Base-by-base conservation (phyloP, 1,140 invertebrate genomes). In the Drosophila ananassae region DNA sequence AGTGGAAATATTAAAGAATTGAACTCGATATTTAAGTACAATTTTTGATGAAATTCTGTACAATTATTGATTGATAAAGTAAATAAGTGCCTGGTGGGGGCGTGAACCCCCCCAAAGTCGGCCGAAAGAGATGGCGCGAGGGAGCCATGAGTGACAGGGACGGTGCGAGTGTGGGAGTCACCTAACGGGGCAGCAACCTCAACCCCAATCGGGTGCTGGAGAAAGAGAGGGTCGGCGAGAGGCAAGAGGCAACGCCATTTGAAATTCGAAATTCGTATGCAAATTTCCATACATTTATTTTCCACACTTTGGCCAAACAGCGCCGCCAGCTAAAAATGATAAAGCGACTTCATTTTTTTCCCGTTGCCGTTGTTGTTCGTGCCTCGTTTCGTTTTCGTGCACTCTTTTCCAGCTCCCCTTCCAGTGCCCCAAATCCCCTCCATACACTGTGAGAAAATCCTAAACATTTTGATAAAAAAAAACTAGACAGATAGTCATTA, bases 281-380 rank as follows among this genome's bases (percentile, higher is more conserved):
- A 84, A 84, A 84, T 84, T 85, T 87, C 34, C 82, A 84, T 85
- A 81, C 81, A 85, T 87, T 81, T 87, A 85, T 85, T 85, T 85
- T 85, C 81, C 81, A 85, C 81, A 85, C 82, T 81, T 81, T 87
- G 81, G 64, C 68, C 82, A 87, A 87, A 82, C 77, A 74, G 64
- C 64, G 82, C 81, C 82, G 82, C 82, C 41, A 55, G 82, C 81
- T 85, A 85, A 85, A 85, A 85, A 85, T 85, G 81, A 85, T 85
- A 85, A 85, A 85, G 82, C 81, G 81, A 81, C 82, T 85, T 85
- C 77, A 85, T 85, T 85, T 84, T 84, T 85, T 69, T 51, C 32
- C 63, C 58, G 47, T 52, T 76, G 64, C 50, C 50, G 55, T 39
- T 67, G 58, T 61, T 73, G 63, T 82, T 81, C 68, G 74, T 63